A percentile compares a stretch with the other conserved stretches of the same genome.
Evolutionary conservation across 2,113 vertebrate genomes (phyloP).

Genomic region (Leucopsar rothschildi): DNA sequence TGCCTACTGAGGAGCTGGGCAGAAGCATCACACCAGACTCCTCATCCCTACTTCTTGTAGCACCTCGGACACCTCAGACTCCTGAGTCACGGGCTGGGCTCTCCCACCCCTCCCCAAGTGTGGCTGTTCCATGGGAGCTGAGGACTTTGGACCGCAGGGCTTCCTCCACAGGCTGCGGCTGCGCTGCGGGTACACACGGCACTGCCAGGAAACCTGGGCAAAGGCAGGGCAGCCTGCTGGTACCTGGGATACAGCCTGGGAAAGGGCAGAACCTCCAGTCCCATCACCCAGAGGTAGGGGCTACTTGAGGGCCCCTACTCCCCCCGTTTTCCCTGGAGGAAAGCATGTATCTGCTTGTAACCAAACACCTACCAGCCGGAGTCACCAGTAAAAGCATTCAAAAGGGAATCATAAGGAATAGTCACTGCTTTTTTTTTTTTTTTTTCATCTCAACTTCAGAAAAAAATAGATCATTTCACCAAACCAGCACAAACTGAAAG

Average conservation of each 20-base stretch:
- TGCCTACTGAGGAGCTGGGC: neutral
- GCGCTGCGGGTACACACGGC: fast-evolving
- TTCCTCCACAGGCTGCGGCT: fast-evolving
- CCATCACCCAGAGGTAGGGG: neutral
- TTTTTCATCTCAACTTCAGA: neutral
- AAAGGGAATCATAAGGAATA: neutral
- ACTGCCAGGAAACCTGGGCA: neutral
- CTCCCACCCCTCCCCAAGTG: neutral
- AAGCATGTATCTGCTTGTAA: fast-evolving
- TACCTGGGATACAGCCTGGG: neutral
- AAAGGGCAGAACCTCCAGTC: neutral
- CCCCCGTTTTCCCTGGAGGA: neutral
- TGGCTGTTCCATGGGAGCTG: fast-evolving
- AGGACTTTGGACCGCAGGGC: neutral
- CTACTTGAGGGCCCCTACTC: fast-evolving
- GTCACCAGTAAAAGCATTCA: too few relatives aligned
- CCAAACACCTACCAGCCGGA: neutral
- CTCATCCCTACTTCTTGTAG: neutral
- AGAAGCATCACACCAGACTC: neutral
- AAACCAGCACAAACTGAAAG: neutral
- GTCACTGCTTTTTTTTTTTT: neutral
- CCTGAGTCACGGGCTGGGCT: fast-evolving
- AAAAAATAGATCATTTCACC: neutral
- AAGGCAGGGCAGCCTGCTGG: neutral
- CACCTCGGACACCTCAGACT: neutral